Evolutionary conservation across 2,113 vertebrate species (phyloP), one percentile per base, ranked within the genome.

Genomic region (Tragelaphus scriptus): DNA sequence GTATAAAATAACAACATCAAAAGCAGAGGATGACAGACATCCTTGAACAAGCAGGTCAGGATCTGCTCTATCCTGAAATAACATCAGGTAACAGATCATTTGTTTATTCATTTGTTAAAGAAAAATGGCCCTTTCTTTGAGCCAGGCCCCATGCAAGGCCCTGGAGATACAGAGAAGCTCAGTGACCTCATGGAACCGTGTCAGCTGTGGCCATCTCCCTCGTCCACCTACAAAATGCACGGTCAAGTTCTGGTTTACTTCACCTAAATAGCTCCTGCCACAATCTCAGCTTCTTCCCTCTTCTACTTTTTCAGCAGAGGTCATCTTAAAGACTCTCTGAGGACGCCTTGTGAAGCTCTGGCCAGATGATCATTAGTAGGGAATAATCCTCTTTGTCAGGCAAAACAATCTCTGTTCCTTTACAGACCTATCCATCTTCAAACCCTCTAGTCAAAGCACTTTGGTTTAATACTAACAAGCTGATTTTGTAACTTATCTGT

Each of bases 381-480:
- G 63, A 91, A 11, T 93, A 97, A 96, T 91, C 91, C 89, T 92
- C 92, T 97, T 84, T 91, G 58, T 89, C 79, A 80, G 84, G 79
- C 84, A 89, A 95, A 95, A 79, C 84, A 68, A 56, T 59, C 81
- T 82, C 82, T 47, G 3, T 55, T 84, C 94, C 32, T 95, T 97
- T 92, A 91, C 36, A 95, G 93, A 95, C 80, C 51, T 65, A 36
- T 19, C n/a, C 40, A 58, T 80, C 65, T 90, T 61, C 79, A 86
- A 87, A 79, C 44, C 26, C 30, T 89, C 51, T 47, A 16, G 26
- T 85, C 89, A 61, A 32, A 56, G 40, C 40, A 49, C 36, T 7
- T 58, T 40, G 25, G 19, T 61, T 92, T 94, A 85, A 81, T 53
- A 59, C 30, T 58, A 63, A 71, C 82, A 68, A 58, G 65, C 19